Evolutionary conservation across 1,140 invertebrate genomes (phyloP), one percentile per base, ranked within the genome.

Genomic region (Drosophila bipectinata): DNA sequence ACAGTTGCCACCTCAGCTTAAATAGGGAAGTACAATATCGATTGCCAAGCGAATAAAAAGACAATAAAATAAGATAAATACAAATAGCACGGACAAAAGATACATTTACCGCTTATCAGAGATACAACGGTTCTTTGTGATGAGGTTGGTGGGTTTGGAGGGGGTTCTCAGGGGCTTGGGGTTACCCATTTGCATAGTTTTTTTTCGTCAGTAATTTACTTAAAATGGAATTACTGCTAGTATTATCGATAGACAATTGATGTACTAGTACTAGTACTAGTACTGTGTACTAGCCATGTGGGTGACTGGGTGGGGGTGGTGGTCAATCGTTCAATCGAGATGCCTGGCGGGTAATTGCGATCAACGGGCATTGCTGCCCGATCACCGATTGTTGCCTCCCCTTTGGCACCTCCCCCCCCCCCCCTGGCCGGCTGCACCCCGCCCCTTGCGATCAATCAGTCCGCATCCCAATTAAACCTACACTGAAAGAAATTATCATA

Each of bases 181-280:
- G 30, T 26, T 21, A 21, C 44, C 48, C 37, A 73, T 48, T 69
- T 77, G 45, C 72, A 64, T 76, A 56, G 59, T 66, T 69, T 45
- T 53, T 53, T 53, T 59, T 77, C 57, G 48, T 55, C 55, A 72
- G 64, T 64, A 73, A 68, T 60, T 88, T 72, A 75, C 83, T 79
- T 53, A 67, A 67, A 85, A 81, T 61, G 53, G 62, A 73, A 80
- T 69, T 62, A 57, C 73, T 77, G 74, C 66, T 60, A 45, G 59
- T 47, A n/a, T 60, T 71, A 84, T 82, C 78, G 74, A 72, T 62
- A 72, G 78, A 59, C 74, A 85, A 87, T 85, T 87, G 78, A 75
- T 53, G 61, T 80, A 55, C 48, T 58, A 37, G 32, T 32, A 34
- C 44, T 41, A 34, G 32, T 32, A 34, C 44, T 41, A 34, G 32